A percentile compares a stretch with the other conserved stretches of the same genome.
Evolutionary conservation across 2,113 vertebrate genomes (phyloP).

Genomic region (Trogon surrucura): DNA sequence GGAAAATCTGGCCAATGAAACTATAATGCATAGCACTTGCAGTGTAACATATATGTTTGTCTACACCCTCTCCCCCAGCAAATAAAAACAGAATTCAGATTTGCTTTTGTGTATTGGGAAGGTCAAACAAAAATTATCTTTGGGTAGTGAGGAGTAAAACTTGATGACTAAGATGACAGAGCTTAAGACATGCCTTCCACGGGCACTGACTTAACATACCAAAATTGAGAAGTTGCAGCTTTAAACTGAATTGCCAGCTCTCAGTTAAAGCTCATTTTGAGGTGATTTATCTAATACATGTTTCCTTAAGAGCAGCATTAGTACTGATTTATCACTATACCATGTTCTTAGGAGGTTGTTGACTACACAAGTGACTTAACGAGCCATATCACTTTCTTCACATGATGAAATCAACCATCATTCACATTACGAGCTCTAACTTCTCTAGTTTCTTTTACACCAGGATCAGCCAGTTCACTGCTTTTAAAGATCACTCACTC

Average conservation of each 20-base stretch:
- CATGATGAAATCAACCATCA: neutral
- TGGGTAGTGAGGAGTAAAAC: neutral
- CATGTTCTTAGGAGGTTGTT: neutral
- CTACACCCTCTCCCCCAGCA: neutral
- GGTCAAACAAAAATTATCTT: neutral
- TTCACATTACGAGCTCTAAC: neutral
- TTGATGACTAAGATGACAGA: neutral
- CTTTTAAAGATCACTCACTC: neutral
- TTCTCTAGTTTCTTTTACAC: neutral
- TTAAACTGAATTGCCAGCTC: neutral
- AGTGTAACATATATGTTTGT: neutral
- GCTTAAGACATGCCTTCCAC: neutral
- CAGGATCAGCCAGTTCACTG: neutral
- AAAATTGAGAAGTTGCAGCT: neutral
- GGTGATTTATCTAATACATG: neutral
- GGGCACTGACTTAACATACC: neutral
- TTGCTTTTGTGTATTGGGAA: neutral
- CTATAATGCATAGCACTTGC: neutral
- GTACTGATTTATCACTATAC: neutral
- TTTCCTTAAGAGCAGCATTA: neutral
- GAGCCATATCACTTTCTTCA: neutral
- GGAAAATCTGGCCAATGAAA: neutral
- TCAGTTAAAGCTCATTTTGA: neutral
- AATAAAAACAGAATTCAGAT: neutral
- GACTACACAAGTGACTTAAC: neutral